Conservation (phyloP, 2,888 invertebrate species). For the Caenorhabditis afra region DNA sequence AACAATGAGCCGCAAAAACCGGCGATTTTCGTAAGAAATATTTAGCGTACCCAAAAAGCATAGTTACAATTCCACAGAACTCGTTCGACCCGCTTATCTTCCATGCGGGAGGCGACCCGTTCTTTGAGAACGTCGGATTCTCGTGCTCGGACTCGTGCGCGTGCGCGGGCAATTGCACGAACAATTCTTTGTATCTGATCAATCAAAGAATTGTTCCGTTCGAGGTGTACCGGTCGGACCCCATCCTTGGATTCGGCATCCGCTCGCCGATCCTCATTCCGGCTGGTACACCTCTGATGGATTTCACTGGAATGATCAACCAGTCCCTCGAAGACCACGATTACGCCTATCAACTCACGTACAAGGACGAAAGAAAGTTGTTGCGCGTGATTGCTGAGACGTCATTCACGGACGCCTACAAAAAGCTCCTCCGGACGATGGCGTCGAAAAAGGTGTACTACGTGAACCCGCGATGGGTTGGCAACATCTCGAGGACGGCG, state of each 20-base stretch:
- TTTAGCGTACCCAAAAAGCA: no score
- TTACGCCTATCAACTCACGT: conserved; percentile 10
- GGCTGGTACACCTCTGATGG: conserved; percentile 28
- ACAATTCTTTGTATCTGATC: conserved; percentile 12
- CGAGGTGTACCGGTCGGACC: conserved; percentile 19
- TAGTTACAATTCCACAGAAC: conserved; percentile 7
- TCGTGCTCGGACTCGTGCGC: conserved; percentile 28
- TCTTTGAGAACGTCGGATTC: conserved; percentile 11
- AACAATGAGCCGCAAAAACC: no score
- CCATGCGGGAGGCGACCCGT: not conserved
- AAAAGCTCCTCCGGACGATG: no score
- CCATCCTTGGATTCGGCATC: conserved; percentile 14
- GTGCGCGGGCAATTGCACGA: conserved; percentile 36
- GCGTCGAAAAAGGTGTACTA: not conserved
- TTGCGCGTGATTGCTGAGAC: no score
- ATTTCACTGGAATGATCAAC: conserved; percentile 29
- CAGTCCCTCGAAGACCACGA: not conserved
- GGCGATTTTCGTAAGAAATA: no score
- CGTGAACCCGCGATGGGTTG: conserved; percentile 5
- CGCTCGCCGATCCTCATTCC: conserved; percentile 7
- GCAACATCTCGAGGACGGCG: conserved; percentile 6
- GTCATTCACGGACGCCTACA: not conserved
- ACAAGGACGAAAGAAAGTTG: not conserved
- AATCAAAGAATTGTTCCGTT: conserved; percentile 5
- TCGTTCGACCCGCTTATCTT: conserved; percentile 10